These are phyloP conservation scores for Aviceda subcristata DNA, from an alignment of 2,113 vertebrate genomes.

Conservation along the genomic window DNA sequence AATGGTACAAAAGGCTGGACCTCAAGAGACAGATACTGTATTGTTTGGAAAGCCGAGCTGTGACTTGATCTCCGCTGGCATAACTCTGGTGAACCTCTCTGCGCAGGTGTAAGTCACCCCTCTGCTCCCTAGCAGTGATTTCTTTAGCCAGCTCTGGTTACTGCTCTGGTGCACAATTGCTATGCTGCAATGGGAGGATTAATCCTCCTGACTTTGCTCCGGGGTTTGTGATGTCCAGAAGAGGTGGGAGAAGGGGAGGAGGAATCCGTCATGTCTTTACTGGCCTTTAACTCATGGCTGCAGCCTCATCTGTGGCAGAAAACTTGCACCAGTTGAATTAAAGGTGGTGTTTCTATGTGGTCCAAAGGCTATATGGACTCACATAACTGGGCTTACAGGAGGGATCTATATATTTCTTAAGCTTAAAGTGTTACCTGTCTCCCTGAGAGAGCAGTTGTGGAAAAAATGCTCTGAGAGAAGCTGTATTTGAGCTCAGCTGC, in stretches of 20 bases:
- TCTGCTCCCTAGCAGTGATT: not conserved
- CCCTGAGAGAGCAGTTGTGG: not conserved
- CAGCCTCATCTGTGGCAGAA: not conserved
- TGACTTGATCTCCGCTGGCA: not conserved
- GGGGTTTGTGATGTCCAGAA: not conserved
- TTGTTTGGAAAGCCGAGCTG: not conserved
- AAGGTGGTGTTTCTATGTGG: not conserved
- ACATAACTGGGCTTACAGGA: not conserved
- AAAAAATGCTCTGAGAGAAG: not conserved
- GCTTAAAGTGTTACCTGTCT: not conserved
- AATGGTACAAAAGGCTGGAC: not conserved
- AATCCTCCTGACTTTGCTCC: not conserved
- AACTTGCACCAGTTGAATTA: not conserved
- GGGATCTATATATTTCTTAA: not conserved
- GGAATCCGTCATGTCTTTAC: not conserved
- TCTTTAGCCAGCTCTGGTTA: not conserved
- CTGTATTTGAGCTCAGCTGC: not conserved
- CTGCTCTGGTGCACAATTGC: fast-evolving
- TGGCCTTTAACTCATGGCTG: not conserved
- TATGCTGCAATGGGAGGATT: not conserved
- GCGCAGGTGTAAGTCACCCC: not conserved
- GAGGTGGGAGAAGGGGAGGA: not conserved
- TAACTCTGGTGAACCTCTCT: not conserved
- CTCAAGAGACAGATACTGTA: not conserved
- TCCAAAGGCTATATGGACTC: not conserved